These are phyloP conservation scores for Capromys pilorides DNA, from an alignment of 2,797 vertebrate genomes.

Conservation along the genomic window DNA sequence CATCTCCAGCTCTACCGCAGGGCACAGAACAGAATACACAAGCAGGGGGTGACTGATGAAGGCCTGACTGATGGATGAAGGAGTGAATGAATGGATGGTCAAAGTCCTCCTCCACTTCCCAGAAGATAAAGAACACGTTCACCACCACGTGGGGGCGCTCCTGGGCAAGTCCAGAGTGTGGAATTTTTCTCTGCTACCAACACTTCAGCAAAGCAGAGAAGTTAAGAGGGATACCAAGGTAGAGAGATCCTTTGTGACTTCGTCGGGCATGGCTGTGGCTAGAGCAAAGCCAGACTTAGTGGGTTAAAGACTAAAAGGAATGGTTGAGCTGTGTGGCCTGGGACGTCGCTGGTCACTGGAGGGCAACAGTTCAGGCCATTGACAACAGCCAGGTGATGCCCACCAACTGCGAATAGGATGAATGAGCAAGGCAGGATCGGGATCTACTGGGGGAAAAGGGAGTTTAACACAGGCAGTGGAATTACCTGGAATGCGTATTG, in stretches of 20 bases:
- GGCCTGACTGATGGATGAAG: neutral
- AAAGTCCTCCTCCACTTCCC: neutral
- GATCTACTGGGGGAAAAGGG: neutral
- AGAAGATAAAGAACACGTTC: neutral
- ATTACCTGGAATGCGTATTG: neutral
- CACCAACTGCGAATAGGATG: neutral
- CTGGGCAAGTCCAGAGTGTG: neutral
- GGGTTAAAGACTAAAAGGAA: constrained; percentile 42
- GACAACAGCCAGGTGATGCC: neutral
- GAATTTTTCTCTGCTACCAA: neutral
- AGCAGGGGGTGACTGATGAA: neutral
- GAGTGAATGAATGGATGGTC: neutral
- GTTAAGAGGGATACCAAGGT: neutral
- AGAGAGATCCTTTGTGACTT: constrained; percentile 29
- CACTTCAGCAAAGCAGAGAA: neutral
- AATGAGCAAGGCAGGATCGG: neutral
- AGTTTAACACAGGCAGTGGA: neutral
- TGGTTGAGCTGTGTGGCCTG: neutral
- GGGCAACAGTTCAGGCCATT: neutral
- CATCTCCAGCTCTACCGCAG: neutral
- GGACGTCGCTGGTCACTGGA: neutral
- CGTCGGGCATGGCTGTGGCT: neutral
- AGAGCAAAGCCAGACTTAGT: constrained; percentile 33
- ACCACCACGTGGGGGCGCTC: constrained; percentile 8
- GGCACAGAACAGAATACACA: neutral